These are phyloP conservation scores for Vanacampus margaritifer DNA, from an alignment of 2,113 vertebrate genomes.

Conservation along the genomic window DNA sequence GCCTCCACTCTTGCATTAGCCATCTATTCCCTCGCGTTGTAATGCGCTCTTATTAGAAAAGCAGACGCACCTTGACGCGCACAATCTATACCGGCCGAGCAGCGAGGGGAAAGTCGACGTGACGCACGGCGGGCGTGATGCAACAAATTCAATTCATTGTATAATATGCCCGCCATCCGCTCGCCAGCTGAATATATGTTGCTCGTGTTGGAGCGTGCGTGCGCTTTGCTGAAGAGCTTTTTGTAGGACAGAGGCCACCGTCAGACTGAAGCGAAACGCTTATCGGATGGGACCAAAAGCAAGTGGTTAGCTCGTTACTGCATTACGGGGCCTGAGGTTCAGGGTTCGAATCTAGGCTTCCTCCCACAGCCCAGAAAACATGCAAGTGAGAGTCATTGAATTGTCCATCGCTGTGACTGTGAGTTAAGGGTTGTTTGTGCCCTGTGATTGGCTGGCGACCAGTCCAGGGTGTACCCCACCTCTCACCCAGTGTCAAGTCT, in stretches of 20 bases:
- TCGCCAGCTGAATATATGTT: slow-evolving; percentile 12
- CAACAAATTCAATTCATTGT: slow-evolving; percentile 24
- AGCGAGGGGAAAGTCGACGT: neutral
- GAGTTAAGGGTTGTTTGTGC: too few relatives aligned
- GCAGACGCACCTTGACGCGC: slow-evolving; percentile 29
- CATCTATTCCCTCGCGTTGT: slow-evolving; percentile 25
- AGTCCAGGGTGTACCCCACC: too few relatives aligned
- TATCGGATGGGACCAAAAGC: neutral
- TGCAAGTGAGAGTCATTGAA: too few relatives aligned
- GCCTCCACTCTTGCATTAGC: slow-evolving; percentile 22
- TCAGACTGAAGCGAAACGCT: neutral
- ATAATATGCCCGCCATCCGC: neutral
- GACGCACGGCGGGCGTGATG: slow-evolving; percentile 14
- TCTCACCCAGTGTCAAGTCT: too few relatives aligned
- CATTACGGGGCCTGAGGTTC: neutral
- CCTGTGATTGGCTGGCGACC: too few relatives aligned
- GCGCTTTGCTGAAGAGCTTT: slow-evolving; percentile 49
- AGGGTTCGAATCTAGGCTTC: too few relatives aligned
- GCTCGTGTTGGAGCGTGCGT: slow-evolving; percentile 18
- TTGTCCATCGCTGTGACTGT: too few relatives aligned
- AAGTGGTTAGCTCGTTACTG: neutral
- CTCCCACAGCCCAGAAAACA: too few relatives aligned
- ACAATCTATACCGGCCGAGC: neutral
- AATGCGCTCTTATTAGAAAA: slow-evolving; percentile 47
- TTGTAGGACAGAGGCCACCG: neutral